Evolutionary conservation across 1,140 invertebrate genomes (phyloP).

Genomic region (Drosophila parabipectinata): DNA sequence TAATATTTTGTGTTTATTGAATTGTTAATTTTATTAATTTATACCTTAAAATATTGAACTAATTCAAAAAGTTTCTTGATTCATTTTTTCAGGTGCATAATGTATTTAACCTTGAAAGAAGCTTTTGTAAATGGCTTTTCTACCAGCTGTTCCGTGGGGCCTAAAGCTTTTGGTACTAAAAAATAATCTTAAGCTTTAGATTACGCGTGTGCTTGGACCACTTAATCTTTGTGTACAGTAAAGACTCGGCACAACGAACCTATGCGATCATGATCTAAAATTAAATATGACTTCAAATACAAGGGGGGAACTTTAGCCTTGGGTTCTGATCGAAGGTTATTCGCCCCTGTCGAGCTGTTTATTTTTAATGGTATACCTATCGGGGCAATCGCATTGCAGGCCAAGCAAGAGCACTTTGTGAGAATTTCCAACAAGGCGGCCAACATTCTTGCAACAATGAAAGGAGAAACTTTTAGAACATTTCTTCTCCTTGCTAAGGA

Average conservation of each 20-base stretch:
- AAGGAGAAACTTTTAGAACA: background rate
- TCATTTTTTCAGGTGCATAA: slow-evolving; percentile 15
- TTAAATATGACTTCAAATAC: background rate
- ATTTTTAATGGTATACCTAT: slow-evolving; percentile 9
- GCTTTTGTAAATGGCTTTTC: slow-evolving; percentile 14
- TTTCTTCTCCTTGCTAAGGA: background rate
- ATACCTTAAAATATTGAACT: background rate
- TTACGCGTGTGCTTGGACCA: slow-evolving; percentile 6
- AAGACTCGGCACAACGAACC: background rate
- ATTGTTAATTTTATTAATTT: background rate
- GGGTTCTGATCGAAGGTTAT: background rate
- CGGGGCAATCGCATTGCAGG: slow-evolving; percentile 8
- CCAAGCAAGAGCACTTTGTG: background rate
- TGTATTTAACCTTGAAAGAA: slow-evolving; percentile 34
- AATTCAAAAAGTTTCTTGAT: background rate
- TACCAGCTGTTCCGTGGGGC: slow-evolving; percentile 11
- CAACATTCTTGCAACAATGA: slow-evolving; percentile 3
- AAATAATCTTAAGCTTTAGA: slow-evolving; percentile 38
- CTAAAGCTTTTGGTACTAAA: slow-evolving; percentile 27
- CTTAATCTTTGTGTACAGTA: slow-evolving; percentile 20
- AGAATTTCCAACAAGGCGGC: no score
- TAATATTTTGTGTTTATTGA: no score
- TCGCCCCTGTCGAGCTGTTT: background rate
- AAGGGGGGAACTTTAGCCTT: no score
- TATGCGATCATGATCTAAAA: slow-evolving; percentile 17